Conservation (phyloP, 2,113 vertebrate genomes). For the Gracilinanus agilis region DNA sequence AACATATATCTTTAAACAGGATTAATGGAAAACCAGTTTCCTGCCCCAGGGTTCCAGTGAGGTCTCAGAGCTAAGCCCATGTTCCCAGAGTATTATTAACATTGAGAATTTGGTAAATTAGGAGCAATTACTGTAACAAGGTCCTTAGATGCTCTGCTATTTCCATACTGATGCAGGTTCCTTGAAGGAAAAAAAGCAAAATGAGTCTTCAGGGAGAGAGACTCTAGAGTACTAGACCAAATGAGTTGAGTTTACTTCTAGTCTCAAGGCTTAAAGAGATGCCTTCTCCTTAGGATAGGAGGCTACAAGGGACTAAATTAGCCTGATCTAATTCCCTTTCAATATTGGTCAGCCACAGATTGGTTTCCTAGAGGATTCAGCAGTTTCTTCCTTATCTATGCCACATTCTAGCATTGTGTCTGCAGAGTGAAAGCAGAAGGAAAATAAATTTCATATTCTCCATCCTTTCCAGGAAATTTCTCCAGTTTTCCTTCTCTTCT, state of each 20-base stretch:
- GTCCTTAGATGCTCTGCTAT: constrained; percentile 36
- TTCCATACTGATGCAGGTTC: constrained; percentile 32
- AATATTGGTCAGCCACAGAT: background rate
- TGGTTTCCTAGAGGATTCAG: background rate
- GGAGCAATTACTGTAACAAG: constrained; percentile 41
- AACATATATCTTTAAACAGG: background rate
- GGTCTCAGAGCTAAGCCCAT: background rate
- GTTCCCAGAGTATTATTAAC: background rate
- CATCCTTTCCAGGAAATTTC: background rate
- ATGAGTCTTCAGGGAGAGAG: background rate
- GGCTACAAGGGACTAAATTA: background rate
- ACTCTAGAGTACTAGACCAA: background rate
- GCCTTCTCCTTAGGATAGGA: background rate
- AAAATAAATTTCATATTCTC: background rate
- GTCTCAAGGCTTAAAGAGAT: constrained; percentile 7
- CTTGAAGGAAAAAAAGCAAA: constrained; percentile 39
- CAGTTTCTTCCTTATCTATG: background rate
- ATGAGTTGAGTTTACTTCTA: background rate
- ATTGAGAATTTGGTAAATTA: background rate
- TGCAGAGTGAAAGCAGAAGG: constrained; percentile 1
- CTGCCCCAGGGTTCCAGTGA: background rate
- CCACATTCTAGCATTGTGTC: background rate
- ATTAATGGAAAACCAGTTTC: background rate
- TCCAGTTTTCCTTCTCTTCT: background rate
- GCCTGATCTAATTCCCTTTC: background rate